Evolutionary conservation across 2,888 invertebrate species (phyloP), one percentile per base, ranked within the genome.

Genomic region (Tillus elongatus): DNA sequence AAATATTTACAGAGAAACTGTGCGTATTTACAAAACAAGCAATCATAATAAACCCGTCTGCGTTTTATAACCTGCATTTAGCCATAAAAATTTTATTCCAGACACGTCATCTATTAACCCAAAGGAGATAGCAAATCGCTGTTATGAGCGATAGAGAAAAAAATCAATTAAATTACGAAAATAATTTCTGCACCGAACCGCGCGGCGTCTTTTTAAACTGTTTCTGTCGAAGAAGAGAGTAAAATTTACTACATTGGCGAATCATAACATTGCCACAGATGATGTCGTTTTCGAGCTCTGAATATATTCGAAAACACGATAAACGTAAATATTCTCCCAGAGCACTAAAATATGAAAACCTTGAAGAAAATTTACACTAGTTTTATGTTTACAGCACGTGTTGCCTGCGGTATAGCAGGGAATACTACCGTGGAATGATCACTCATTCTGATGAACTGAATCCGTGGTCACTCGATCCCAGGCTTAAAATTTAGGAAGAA

Each of bases 291-390:
- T 30, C 40, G 30, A 43, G 37, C 43, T 36, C 41, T 39, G 36
- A 33, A 42, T 41, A 30, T 40, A 39, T 33, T 38, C 39, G 41
- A 44, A 41, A 40, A 29, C 36, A 40, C 46, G 43, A 46, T 51
- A 49, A 47, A 49, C 49, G 50, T 52, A 51, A 56, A 56, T 55
- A 55, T 54, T 54, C 52, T 55, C 47, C 41, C 42, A 39, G 41
- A 45, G 52, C 46, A 53, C 49, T 57, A 54, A 58, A 58, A 58
- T 54, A 55, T 52, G 52, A 51, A 57, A 57, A 54, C 54, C 53
- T 53, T 54, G 52, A 40, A 40, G 44, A 36, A 54, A 49, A 50
- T 52, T 51, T 49, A 48, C 49, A 46, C 46, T 45, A 53, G 40
- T 53, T 56, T 58, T 56, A 57, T 54, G 56, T 44, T 36, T 32